Conservation (phyloP, 2,113 vertebrate genomes). For the Anas platyrhynchos region DNA sequence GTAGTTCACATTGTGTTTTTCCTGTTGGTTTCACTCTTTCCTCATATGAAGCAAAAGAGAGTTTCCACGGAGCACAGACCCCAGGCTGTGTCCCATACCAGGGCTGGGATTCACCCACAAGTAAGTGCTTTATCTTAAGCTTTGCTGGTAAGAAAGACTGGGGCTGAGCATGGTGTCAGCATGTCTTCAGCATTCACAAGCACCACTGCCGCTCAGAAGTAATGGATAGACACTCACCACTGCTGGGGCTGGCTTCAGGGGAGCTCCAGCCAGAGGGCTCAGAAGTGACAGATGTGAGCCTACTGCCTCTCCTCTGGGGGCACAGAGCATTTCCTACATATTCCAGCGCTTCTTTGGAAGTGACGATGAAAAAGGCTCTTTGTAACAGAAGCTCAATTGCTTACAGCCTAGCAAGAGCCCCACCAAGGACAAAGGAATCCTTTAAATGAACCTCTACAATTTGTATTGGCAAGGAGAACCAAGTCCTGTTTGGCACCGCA, state of each 20-base stretch:
- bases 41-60: not conserved
- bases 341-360: not conserved
- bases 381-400: not conserved
- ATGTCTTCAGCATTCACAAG: not conserved
- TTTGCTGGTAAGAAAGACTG: not conserved
- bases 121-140: not conserved
- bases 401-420: not conserved
- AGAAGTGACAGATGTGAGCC: accelerated
- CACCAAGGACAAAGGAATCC: not conserved
- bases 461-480: not conserved
- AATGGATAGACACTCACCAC: not conserved
- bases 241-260: not conserved
- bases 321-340: not conserved
- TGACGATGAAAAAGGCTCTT: not conserved
- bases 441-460: not conserved
- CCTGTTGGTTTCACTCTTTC: not conserved
- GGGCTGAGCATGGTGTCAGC: not conserved
- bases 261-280: not conserved
- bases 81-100: not conserved
- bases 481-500: not conserved
- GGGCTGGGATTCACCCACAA: not conserved
- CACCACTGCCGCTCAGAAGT: not conserved
- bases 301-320: not conserved
- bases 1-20: not conserved
- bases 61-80: not conserved